Evolutionary conservation across 2,888 invertebrate species (phyloP).

Genomic region (Hirtodrosophila cameraria): DNA sequence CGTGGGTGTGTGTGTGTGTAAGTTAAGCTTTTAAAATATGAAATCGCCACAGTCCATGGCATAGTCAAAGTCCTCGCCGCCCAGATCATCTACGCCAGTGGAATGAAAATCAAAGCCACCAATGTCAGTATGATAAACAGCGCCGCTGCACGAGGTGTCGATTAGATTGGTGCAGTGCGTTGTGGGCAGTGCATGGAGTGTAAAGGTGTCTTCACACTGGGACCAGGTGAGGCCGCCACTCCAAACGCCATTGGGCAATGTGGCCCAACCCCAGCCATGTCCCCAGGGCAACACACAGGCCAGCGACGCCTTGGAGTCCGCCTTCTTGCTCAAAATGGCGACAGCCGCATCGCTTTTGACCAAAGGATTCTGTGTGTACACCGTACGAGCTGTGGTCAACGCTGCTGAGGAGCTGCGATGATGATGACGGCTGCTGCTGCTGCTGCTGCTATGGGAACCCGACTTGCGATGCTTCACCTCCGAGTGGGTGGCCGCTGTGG

Average conservation of each 20-base stretch:
- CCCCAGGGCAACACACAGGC: slow-evolving; percentile 86
- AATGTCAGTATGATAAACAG: slow-evolving; percentile 87
- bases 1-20: slow-evolving; percentile 11
- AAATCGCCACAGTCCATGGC: slow-evolving; percentile 90
- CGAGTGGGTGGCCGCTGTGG: slow-evolving; percentile 85
- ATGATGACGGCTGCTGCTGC: slow-evolving; percentile 65
- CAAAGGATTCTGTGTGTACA: slow-evolving; percentile 81
- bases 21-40: slow-evolving; percentile 86
- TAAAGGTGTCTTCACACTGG: slow-evolving; percentile 88
- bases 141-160: slow-evolving; percentile 86
- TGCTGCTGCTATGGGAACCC: slow-evolving; percentile 53
- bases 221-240: slow-evolving; percentile 88
- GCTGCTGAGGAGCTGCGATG: slow-evolving; percentile 63
- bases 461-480: slow-evolving; percentile 84
- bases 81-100: slow-evolving; percentile 84
- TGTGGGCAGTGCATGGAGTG: slow-evolving; percentile 87
- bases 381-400: slow-evolving; percentile 67
- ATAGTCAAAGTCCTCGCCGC: slow-evolving; percentile 88
- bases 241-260: slow-evolving; percentile 88
- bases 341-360: slow-evolving; percentile 84
- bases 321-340: slow-evolving; percentile 84
- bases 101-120: slow-evolving; percentile 86
- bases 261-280: slow-evolving; percentile 91
- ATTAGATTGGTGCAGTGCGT: slow-evolving; percentile 88
- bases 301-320: slow-evolving; percentile 83